Base-by-base conservation (phyloP, 2,113 vertebrate genomes). In the Oryzias melastigma region DNA sequence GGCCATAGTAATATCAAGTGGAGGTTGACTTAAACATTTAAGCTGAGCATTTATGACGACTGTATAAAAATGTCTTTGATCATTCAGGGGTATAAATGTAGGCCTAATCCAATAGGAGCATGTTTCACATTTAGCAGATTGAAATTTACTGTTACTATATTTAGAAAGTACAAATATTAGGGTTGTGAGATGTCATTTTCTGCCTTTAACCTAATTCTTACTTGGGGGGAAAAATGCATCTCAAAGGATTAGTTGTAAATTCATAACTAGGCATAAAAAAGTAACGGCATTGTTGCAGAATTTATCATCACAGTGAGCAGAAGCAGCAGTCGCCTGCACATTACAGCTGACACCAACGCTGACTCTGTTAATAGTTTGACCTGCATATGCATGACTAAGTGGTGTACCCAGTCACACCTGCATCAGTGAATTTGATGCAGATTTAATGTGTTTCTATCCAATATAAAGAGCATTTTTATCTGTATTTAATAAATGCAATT, bases 21-120 rank as follows among this genome's bases (percentile, higher is more conserved):
- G 71, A 44, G 66, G 67, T 75, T 80, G 65, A 81, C 56, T 69
- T 55, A 78, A 71, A 65, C 66, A 64, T 55, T 76, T 65, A 62
- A 74, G 52, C 50, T 19, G 17, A 50, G 68, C 58, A 52, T 73
- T 66, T 61, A 64, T 59, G 65, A 47, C 63, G 48, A 29, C 44
- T 18, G 16, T 20, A n/a, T 35, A 17, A 45, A 25, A 22, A 20
- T 52, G 40, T 44, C 52, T 64, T 57, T 51, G 40, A 29, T 41
- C 51, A 62, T 64, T 25, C 25, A 55, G 12, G 16, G 10, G 27
- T 15, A 53, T 24, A 19, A n/a, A 18, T 63, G 53, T 4, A 16
- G 43, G 13, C 12, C 27, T 10, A 14, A 46, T n/a, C 24, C 16
- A 59, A 15, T 29, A 40, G 44, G 22, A 16, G 18, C 54, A 7